Evolutionary conservation across 2,888 invertebrate species (phyloP).

Genomic region (Limnephilus marmoratus): DNA sequence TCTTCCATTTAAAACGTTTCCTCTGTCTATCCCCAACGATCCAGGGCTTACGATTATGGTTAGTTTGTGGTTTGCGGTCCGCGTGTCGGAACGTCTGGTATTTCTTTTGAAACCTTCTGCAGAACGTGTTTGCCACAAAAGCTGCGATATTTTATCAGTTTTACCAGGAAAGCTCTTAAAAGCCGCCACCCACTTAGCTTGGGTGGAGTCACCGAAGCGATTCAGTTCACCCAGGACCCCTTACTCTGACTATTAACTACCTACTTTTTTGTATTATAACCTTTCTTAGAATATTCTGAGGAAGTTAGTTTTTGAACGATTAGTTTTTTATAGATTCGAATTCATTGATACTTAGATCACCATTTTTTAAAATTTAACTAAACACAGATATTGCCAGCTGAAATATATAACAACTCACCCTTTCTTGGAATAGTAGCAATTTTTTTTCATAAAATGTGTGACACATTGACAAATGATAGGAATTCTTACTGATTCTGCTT

Average conservation of each 20-base stretch:
- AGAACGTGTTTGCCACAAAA: conserved; percentile 11
- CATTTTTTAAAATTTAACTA: too few species aligned
- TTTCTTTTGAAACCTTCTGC: not conserved
- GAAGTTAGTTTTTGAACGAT: not conserved
- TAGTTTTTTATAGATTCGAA: not conserved
- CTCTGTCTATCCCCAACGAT: not conserved
- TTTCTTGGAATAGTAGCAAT: not conserved
- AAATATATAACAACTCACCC: not conserved
- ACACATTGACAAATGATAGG: not conserved
- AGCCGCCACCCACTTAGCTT: conserved; percentile 5
- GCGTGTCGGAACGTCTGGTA: not conserved
- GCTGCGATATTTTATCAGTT: conserved; percentile 19
- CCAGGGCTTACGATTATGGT: not conserved
- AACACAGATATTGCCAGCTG: not conserved
- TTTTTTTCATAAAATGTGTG: not conserved
- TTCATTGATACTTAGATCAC: not conserved
- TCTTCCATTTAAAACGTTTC: not conserved
- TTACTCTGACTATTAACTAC: not conserved
- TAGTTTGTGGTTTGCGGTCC: not conserved
- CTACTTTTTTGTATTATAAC: not conserved
- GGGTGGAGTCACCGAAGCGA: not conserved
- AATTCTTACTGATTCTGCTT: not conserved
- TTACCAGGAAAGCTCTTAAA: not conserved
- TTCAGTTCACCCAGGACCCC: not conserved
- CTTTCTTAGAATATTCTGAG: not conserved